phyloP scores from a whole-genome alignment of 2,113 vertebrate genomes.

The Malaclemys terrapin region DNA sequence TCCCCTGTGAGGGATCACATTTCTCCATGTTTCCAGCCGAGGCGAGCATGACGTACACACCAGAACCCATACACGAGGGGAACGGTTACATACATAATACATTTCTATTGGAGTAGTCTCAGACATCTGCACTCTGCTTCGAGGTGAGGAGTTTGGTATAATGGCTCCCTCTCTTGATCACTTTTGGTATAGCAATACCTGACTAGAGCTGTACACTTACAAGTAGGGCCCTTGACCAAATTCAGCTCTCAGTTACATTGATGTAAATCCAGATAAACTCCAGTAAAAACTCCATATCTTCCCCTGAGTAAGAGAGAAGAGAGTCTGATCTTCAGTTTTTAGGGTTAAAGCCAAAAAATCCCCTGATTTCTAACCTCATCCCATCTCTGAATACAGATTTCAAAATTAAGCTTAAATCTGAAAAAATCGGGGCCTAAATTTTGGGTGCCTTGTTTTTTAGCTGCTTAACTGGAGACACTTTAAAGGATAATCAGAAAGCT shows the following conservation, averaged over 20 bases:
- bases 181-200: background rate
- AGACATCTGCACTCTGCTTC: background rate
- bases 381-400: background rate
- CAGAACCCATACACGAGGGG: background rate
- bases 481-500: background rate
- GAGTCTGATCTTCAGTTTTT: background rate
- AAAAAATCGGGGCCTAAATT: background rate
- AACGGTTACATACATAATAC: background rate
- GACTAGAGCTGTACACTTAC: background rate
- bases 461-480: background rate
- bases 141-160: background rate
- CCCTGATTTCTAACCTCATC: background rate
- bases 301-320: background rate
- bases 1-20: background rate
- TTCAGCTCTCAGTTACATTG: background rate
- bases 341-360: background rate
- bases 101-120: background rate
- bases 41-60: background rate
- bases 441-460: background rate
- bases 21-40: constrained; percentile 18
- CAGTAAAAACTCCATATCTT: background rate
- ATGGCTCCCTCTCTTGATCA: constrained; percentile 61
- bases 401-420: background rate
- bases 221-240: background rate
- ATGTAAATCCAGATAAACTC: background rate